Base-by-base conservation (phyloP, 2,888 invertebrate species). In the Malthinus seriepunctatus region DNA sequence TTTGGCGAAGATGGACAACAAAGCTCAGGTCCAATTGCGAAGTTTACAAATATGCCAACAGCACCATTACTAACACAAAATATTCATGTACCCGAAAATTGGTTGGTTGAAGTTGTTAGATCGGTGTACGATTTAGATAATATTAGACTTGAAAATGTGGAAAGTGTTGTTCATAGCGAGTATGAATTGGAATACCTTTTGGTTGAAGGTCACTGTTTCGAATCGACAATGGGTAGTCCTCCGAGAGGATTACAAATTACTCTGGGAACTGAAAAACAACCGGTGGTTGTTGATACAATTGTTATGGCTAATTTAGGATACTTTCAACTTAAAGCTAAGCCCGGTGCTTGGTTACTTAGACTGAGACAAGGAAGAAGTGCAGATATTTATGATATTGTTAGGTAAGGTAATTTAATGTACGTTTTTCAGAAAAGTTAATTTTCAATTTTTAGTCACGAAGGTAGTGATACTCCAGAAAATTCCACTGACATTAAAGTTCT, bases 251-350 rank as follows among this genome's bases (percentile, higher is more conserved):
- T 99, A n/a, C 99, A 99, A 80, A 90, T 99, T 59, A 91, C 93
- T 3, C 81, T 99, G 47, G 97, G 97, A 42, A 92, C 94, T 0
- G 86, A 89, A 62, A 83, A 83, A n/a, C 81, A 86, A 57, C 89
- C 91, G 0, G 86, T 89, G 5, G 84, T 88, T 66, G 91, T 93
- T 67, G 99, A 99, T 79, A 99, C 99, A 11, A 98, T 98, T 68
- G 98, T 99, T n/a, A 99, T 99, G 99, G 98, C 98, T 5, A 99
- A 99, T 80, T 83, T 99, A 68, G 99, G 99, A 9, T 99, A 99
- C 80, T 98, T 99, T 83, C 95, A 96, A 80, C 81, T 99, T 32
- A 98, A 98, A 80, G 98, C 98, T 0, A 95, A 93, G 77, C 98
- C 99, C 1, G 99, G 99, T 0, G 93, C 95, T 8, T 99, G 98